phyloP scores from a whole-genome alignment of 2,797 vertebrate species.

The Eleutherodactylus coqui region DNA sequence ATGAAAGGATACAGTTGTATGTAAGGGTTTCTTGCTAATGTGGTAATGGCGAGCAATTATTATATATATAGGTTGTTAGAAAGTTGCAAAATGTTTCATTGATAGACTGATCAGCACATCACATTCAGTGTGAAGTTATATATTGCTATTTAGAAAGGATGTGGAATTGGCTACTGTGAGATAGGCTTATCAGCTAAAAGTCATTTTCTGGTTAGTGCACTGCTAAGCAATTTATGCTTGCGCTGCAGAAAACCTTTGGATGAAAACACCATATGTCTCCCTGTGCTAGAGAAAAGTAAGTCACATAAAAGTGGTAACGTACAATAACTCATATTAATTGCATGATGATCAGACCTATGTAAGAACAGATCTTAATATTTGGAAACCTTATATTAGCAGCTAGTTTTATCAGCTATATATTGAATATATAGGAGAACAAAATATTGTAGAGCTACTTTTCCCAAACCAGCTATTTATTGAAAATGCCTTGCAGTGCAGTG shows the following conservation, averaged over 20 bases:
- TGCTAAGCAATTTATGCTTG: slow-evolving; percentile 26
- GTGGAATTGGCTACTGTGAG: neutral
- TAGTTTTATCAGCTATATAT: neutral
- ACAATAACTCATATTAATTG: neutral
- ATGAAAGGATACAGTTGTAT: too few species aligned
- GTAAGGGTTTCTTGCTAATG: too few species aligned
- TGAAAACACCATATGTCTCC: slow-evolving; percentile 59
- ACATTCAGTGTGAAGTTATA: neutral
- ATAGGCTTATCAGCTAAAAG: slow-evolving; percentile 33
- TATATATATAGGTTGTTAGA: too few species aligned
- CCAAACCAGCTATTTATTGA: neutral
- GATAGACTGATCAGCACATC: too few species aligned
- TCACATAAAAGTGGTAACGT: neutral
- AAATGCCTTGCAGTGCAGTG: neutral
- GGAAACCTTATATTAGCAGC: neutral
- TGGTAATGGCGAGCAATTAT: too few species aligned
- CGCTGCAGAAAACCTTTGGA: slow-evolving; percentile 35
- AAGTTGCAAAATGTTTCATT: too few species aligned
- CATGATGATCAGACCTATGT: neutral
- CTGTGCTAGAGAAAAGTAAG: neutral
- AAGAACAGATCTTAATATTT: neutral
- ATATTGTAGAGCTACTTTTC: too few species aligned
- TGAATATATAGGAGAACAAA: neutral
- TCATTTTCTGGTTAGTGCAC: slow-evolving; percentile 45
- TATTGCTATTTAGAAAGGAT: neutral